Base-by-base conservation (phyloP, 2,797 vertebrate species). In the Typhlichthys eigenmanni region DNA sequence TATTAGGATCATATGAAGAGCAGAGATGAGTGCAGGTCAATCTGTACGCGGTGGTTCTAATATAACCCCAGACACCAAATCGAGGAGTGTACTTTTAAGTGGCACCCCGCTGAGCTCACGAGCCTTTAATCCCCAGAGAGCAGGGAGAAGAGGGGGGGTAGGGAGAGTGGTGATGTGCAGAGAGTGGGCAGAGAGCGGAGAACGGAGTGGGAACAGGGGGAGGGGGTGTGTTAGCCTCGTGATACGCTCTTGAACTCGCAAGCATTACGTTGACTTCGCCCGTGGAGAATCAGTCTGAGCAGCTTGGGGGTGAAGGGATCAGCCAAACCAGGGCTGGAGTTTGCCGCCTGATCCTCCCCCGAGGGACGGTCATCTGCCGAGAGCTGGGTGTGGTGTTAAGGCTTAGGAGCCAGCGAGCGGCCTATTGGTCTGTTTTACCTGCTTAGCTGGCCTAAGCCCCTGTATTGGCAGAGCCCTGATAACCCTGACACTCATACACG, bases 371-470 rank as follows among this genome's bases (percentile, higher is more conserved):
- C 89, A 90, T 88, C 81, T 75, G 67, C 58, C 63, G 51, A 55
- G 68, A 76, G 51, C 59, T 46, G 59, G 17, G 58, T 78, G 56
- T 24, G 24, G 24, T 24, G 3, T 24, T 58, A 51, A 75, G 68
- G 83, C 77, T 87, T 88, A 86, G 46, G 64, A 64, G 66, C 56
- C 34, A 55, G 9, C 11, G 45, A 58, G 72, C 68, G 64, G 78
- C 65, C 62, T 74, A 76, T 80, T 79, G 69, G 78, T 88, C 77
- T 86, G 85, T 88, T 91, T 91, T 85, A 84, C 71, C 85, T 85
- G 70, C 87, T 88, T 82, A 92, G 75, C 84, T 47, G 59, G 55
- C 13, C 71, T 91, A 87, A 91, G 79, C 86, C 13, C 55, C 24
- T 24, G 24, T 24, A 24, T 14, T 5, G 45, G 64, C 64, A 66